phyloP scores from a whole-genome alignment of 1,140 invertebrate species.

The Ips typographus region DNA sequence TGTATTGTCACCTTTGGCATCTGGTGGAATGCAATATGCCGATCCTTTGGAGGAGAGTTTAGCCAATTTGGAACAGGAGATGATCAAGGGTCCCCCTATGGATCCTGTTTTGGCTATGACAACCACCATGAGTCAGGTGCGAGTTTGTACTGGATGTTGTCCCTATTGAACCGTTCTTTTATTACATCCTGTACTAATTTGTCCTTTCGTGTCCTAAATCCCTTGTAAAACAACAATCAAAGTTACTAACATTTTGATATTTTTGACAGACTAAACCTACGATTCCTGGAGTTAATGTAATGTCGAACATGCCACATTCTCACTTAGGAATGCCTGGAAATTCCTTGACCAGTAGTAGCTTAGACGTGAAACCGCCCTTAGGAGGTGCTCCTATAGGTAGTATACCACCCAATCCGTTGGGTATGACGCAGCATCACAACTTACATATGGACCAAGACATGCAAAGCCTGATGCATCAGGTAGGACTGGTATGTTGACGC shows the following conservation, averaged over 20 bases:
- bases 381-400: conserved; percentile 31
- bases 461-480: conserved; percentile 37
- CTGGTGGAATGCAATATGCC: conserved; percentile 46
- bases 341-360: conserved; percentile 20
- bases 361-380: conserved; percentile 41
- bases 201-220: not conserved
- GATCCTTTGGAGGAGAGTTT: conserved; percentile 69
- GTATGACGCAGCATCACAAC: conserved; percentile 37
- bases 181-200: not conserved
- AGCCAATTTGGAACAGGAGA: conserved; percentile 63
- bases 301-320: not conserved
- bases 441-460: conserved; percentile 51
- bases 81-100: conserved; percentile 57
- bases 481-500: conserved; percentile 32
- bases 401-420: conserved; percentile 42
- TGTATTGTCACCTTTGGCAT: conserved; percentile 44
- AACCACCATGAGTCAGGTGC: conserved; percentile 40
- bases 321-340: conserved; percentile 22
- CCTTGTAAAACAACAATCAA: not conserved
- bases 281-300: not conserved
- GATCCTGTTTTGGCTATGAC: conserved; percentile 44
- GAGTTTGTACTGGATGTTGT: not conserved
- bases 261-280: conserved; percentile 11
- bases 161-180: not conserved
- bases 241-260: not conserved